Conservation (phyloP, 2,113 vertebrate species). For the Puntigrus tetrazona region DNA sequence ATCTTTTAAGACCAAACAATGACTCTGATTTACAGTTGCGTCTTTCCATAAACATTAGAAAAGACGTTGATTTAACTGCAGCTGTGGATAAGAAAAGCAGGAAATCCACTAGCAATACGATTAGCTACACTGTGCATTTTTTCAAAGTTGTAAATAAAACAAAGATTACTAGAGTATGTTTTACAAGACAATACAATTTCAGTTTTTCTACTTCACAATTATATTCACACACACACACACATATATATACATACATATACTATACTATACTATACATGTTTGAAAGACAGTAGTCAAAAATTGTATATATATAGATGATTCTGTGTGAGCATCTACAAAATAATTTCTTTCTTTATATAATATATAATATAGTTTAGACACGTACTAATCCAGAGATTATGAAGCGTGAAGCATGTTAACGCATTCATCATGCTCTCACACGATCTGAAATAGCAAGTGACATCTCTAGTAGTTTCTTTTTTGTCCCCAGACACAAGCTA, state of each 20-base stretch:
- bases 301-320: no score
- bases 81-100: neutral
- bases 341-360: neutral
- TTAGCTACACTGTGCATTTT: neutral
- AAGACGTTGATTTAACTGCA: neutral
- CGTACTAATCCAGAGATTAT: neutral
- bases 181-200: no score
- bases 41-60: neutral
- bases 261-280: no score
- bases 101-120: neutral
- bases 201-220: no score
- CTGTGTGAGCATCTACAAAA: neutral
- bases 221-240: no score
- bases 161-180: neutral
- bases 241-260: no score
- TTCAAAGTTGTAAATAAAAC: neutral
- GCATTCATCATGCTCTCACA: neutral
- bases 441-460: neutral
- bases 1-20: constrained; percentile 4
- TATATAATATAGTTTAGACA: no score
- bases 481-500: neutral
- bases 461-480: neutral
- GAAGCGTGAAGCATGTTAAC: neutral
- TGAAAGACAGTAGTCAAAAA: no score
- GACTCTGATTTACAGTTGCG: constrained; percentile 3